Evolutionary conservation across 2,113 vertebrate genomes (phyloP), one percentile per base, ranked within the genome.

Genomic region (Otus sunia): DNA sequence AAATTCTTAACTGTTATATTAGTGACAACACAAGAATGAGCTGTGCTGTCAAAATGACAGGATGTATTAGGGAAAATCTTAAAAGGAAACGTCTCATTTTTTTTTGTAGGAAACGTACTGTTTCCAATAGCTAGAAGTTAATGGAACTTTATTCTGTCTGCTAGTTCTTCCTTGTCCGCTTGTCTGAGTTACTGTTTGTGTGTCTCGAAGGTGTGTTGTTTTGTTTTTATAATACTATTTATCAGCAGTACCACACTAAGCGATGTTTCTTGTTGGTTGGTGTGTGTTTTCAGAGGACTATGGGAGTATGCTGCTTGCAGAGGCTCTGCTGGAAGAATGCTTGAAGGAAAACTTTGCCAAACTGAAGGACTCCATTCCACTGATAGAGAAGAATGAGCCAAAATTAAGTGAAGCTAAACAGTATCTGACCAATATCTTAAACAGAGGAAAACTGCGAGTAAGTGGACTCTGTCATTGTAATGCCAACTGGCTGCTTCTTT

Each of bases 261-360:
- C 7, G 6, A 37, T 43, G 36, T 88, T 83, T 91, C 47, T 83
- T 76, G 8, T 75, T 95, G 74, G 5, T 88, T 86, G 67, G 5
- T 88, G 17, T 83, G 19, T 97, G 58, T 91, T 98, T 98, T 75
- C 96, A 99, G 99, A 99, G 97, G 99, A 99, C 96, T 98, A 99
- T 2, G 98, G 98, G 91, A 98, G 95, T 25, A 97, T 99, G 97
- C 95, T 99, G 90, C 97, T 99, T 93, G 99, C 99, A 0, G 99
- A 99, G 91, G 98, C 98, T 37, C 95, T 99, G 88, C 96, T 99
- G 96, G 99, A 99, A 95, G 98, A 99, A 74, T 99, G 98, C 95
- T 96, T 99, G 77, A 98, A 98, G 92, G 99, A 99, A 55, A 99
- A 99, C 86, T 97, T 98, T 43, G 83, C 98, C 96, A 98, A 98